phyloP scores from a whole-genome alignment of 2,888 invertebrate genomes.

The Drosophila greeni region DNA sequence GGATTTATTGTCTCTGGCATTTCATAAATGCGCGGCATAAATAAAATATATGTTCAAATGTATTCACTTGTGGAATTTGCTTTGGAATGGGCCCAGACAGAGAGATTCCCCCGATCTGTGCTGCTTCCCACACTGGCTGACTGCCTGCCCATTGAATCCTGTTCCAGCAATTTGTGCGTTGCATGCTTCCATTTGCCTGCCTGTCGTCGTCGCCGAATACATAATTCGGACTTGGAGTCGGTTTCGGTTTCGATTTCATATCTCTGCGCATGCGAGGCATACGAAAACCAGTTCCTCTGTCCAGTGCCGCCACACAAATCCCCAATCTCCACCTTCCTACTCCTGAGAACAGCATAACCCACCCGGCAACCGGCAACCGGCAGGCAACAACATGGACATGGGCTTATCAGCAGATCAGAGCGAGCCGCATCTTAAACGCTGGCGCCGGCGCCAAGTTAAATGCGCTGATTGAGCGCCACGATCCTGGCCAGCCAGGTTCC shows the following conservation, averaged over 20 bases:
- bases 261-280: conserved; percentile 40
- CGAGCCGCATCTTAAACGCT: conserved; percentile 79
- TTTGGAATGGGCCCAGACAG: background rate
- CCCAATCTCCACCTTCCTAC: conserved; percentile 1
- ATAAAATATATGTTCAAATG: conserved; percentile 47
- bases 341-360: conserved; percentile 12
- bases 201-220: conserved; percentile 29
- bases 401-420: conserved; percentile 78
- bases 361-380: conserved; percentile 23
- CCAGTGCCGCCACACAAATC: conserved; percentile 4
- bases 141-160: conserved; percentile 26
- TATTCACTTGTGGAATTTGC: conserved; percentile 28
- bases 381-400: conserved; percentile 56
- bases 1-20: conserved; percentile 67
- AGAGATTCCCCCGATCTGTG: conserved; percentile 1
- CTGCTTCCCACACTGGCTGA: conserved; percentile 21
- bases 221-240: conserved; percentile 52
- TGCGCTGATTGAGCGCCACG: conserved; percentile 76
- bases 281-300: conserved; percentile 57
- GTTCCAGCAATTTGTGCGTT: conserved; percentile 30
- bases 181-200: conserved; percentile 49
- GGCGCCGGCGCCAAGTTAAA: conserved; percentile 78
- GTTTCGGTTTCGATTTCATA: conserved; percentile 27
- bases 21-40: conserved; percentile 53
- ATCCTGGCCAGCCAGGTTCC: conserved; percentile 52